Evolutionary conservation across 2,113 vertebrate genomes (phyloP).

Genomic region (Argyrosomus japonicus): DNA sequence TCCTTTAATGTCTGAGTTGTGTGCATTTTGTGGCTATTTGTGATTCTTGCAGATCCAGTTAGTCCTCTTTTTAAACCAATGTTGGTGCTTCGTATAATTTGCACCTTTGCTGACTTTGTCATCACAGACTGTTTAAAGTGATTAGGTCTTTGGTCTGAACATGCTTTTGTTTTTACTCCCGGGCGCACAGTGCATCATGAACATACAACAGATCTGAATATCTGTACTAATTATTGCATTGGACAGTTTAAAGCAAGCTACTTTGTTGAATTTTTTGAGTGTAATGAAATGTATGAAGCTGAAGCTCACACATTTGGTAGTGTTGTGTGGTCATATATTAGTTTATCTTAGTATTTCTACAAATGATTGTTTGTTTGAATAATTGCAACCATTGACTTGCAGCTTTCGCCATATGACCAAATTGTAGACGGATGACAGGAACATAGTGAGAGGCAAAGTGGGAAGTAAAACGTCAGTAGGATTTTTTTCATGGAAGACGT

Average conservation of each 20-base stretch:
- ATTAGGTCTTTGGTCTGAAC: not conserved
- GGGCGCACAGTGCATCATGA: not conserved
- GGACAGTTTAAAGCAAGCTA: not conserved
- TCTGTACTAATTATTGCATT: not conserved
- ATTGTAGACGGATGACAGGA: no score
- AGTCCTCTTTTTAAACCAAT: not conserved
- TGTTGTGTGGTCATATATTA: not conserved
- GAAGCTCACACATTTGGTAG: not conserved
- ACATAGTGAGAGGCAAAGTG: no score
- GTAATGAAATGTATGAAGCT: not conserved
- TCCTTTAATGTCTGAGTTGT: not conserved
- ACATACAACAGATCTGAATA: not conserved
- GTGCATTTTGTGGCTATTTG: not conserved
- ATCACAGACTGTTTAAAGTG: no score
- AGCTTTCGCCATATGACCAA: no score
- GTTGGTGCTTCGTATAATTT: not conserved
- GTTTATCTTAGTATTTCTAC: not conserved
- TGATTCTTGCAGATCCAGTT: constrained; percentile 1
- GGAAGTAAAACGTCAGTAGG: no score
- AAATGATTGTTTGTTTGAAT: not conserved
- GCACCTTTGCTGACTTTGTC: not conserved
- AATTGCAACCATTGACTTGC: no score
- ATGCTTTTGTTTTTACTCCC: not conserved
- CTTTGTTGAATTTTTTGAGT: not conserved
- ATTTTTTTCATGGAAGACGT: no score